phyloP scores from a whole-genome alignment of 2,113 vertebrate genomes.

The Octodon degus region DNA sequence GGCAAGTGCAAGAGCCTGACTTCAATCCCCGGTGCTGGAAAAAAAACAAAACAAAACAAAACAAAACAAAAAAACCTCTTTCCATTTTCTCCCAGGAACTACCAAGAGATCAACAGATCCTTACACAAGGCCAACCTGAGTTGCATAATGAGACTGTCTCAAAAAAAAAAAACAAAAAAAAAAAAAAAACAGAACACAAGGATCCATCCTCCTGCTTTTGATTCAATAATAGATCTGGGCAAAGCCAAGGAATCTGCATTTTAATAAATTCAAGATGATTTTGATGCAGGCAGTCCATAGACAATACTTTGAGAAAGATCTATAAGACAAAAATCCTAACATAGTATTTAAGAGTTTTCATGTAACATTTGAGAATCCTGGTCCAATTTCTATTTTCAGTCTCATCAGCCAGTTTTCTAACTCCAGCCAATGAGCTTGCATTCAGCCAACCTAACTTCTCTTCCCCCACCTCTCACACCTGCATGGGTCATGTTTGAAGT shows the following conservation, averaged over 20 bases:
- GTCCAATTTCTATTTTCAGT: not conserved
- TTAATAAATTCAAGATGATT: not conserved
- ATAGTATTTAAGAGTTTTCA: not conserved
- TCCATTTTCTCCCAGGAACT: too few species aligned
- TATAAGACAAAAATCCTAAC: constrained; percentile 4
- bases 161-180: too few species aligned
- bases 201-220: not conserved
- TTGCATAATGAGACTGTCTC: too few species aligned
- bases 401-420: not conserved
- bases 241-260: constrained; percentile 18
- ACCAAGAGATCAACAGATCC: too few species aligned
- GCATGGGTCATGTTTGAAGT: not conserved
- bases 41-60: too few species aligned
- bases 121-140: too few species aligned
- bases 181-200: not conserved
- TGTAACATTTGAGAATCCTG: not conserved
- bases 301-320: not conserved
- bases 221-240: not conserved
- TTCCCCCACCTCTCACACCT: not conserved
- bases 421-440: not conserved
- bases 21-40: too few species aligned
- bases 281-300: not conserved
- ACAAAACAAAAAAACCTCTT: too few species aligned
- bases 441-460: not conserved
- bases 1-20: too few species aligned